Conservation (phyloP, 2,888 invertebrate genomes). For the Drosophila picticornis region DNA sequence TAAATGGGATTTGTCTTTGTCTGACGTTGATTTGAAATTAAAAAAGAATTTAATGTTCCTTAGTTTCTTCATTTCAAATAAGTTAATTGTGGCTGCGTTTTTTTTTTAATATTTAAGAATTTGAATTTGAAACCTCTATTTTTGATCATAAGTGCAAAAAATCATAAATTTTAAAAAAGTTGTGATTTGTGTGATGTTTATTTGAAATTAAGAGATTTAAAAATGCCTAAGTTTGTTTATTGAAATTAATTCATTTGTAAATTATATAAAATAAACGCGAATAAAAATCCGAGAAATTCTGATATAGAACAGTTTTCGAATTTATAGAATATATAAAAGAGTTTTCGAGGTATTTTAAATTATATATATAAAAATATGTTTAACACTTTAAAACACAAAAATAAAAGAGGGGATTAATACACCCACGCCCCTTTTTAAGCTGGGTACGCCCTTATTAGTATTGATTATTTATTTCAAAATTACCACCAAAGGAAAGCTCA, state of each 20-base stretch:
- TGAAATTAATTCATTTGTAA: neutral
- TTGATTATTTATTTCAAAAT: constrained; percentile 4
- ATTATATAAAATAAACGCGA: neutral
- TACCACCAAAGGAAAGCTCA: neutral
- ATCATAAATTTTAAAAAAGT: neutral
- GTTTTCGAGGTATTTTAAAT: neutral
- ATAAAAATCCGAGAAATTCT: neutral
- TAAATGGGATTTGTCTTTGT: neutral
- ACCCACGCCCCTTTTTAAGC: neutral
- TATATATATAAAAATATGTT: neutral
- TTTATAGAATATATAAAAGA: neutral
- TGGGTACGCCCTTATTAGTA: too few species aligned
- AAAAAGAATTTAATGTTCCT: neutral
- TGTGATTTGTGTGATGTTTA: neutral
- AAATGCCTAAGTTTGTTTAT: neutral
- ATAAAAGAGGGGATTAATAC: neutral
- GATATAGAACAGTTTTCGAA: too few species aligned
- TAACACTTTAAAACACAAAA: neutral
- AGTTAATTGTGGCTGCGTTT: neutral
- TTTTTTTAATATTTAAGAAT: neutral
- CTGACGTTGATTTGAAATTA: neutral
- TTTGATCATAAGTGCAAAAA: neutral
- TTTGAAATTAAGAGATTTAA: neutral
- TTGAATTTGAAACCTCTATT: neutral
- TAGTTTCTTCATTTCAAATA: neutral